These are phyloP conservation scores for Chelidonichthys spinosus DNA, from an alignment of 2,797 vertebrate genomes.

Conservation along the genomic window DNA sequence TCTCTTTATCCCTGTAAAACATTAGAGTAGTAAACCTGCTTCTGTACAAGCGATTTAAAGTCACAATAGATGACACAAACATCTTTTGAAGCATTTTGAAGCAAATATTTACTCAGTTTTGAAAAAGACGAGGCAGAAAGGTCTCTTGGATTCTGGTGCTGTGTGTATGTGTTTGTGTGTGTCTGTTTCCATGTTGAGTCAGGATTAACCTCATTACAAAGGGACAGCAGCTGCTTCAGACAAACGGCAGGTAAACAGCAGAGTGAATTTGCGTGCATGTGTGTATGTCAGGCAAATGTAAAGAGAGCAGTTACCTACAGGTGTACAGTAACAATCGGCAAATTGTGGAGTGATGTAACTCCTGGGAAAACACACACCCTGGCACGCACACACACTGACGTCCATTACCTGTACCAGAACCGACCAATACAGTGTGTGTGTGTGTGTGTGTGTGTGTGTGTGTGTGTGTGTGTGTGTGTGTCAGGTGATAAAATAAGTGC, in stretches of 20 bases:
- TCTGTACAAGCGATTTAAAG: constrained; percentile 17
- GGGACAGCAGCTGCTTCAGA: constrained; percentile 65
- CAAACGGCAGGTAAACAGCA: constrained; percentile 48
- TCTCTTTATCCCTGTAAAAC: constrained; percentile 33
- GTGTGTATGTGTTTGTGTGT: constrained; percentile 16
- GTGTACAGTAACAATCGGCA: constrained; percentile 35
- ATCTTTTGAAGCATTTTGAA: constrained; percentile 47
- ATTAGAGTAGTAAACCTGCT: constrained; percentile 31
- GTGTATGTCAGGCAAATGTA: constrained; percentile 19
- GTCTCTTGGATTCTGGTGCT: constrained; percentile 52
- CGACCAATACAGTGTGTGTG: not conserved
- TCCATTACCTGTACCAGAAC: not conserved
- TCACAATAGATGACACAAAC: constrained; percentile 51
- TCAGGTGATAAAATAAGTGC: not conserved
- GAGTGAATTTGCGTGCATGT: constrained; percentile 9
- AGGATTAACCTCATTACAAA: constrained; percentile 64
- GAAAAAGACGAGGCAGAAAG: constrained; percentile 39
- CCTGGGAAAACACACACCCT: not conserved
- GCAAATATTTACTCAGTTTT: constrained; percentile 64
- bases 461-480: not conserved
- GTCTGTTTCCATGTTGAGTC: constrained; percentile 41
- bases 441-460: too few relatives aligned
- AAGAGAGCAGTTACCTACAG: constrained; percentile 52
- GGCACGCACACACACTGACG: not conserved
- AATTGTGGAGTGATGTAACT: constrained; percentile 19